phyloP scores from a whole-genome alignment of 1,140 invertebrate genomes.

The Anastatus disparis region DNA sequence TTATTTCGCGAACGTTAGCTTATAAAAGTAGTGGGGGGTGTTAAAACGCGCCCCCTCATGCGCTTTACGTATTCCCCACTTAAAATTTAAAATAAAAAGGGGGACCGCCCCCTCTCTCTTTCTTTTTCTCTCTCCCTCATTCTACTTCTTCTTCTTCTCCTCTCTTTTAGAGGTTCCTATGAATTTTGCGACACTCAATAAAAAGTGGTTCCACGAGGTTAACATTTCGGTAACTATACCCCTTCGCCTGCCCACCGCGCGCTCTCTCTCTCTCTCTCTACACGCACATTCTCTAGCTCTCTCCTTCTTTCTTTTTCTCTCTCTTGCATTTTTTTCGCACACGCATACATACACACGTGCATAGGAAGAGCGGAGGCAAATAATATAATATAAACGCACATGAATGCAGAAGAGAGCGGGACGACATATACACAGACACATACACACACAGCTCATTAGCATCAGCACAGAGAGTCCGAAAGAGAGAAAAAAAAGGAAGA shows the following conservation, averaged over 20 bases:
- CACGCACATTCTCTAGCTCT: slow-evolving; percentile 41
- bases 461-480: slow-evolving; percentile 33
- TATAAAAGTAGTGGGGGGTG: slow-evolving; percentile 14
- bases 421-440: too few relatives aligned
- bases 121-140: slow-evolving; percentile 32
- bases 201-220: slow-evolving; percentile 69
- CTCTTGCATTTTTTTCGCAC: slow-evolving; percentile 41
- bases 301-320: slow-evolving; percentile 37
- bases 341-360: slow-evolving; percentile 43
- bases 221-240: slow-evolving; percentile 69
- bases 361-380: slow-evolving; percentile 2
- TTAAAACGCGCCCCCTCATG: slow-evolving; percentile 46
- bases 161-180: slow-evolving; percentile 60
- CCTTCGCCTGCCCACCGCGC: slow-evolving; percentile 57
- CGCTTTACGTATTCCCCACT: slow-evolving; percentile 23
- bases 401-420: slow-evolving; percentile 3
- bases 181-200: slow-evolving; percentile 69
- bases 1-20: background rate
- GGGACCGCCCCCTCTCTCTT: slow-evolving; percentile 25
- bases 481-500: slow-evolving; percentile 39
- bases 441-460: slow-evolving; percentile 41
- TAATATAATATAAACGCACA: slow-evolving; percentile 21
- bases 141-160: slow-evolving; percentile 44
- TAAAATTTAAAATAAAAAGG: too few relatives aligned
- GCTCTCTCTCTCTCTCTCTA: too few relatives aligned